Conservation (phyloP, 2,113 vertebrate genomes). For the Eclectus roratus region DNA sequence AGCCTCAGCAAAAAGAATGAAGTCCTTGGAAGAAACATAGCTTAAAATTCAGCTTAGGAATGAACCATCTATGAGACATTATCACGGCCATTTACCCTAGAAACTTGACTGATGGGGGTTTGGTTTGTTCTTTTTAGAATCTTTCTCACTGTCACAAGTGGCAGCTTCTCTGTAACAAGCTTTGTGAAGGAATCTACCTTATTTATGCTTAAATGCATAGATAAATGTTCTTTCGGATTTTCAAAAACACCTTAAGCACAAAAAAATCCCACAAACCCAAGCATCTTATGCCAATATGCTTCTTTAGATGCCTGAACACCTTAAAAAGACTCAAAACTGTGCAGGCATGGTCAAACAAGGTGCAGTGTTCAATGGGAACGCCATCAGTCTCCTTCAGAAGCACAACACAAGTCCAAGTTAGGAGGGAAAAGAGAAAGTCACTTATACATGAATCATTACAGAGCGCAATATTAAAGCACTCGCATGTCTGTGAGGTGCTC, state of each 20-base stretch:
- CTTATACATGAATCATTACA: accelerated
- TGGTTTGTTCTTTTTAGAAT: background rate
- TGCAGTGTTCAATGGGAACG: accelerated
- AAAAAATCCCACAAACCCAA: background rate
- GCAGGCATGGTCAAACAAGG: background rate
- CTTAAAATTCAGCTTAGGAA: background rate
- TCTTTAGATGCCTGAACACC: background rate
- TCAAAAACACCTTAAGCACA: background rate
- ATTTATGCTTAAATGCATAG: background rate
- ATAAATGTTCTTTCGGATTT: background rate
- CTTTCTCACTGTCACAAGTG: background rate
- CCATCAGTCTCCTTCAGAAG: background rate
- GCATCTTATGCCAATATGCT: accelerated
- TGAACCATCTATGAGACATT: accelerated
- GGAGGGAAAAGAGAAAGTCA: accelerated
- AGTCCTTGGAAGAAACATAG: background rate
- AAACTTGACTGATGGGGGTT: background rate
- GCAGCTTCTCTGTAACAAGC: background rate
- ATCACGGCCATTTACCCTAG: background rate
- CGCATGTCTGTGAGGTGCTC: background rate
- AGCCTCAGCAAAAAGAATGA: background rate
- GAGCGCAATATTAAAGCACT: background rate
- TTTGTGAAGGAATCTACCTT: background rate
- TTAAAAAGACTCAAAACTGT: background rate
- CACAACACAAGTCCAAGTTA: background rate